A percentile compares a stretch with the other conserved stretches of the same genome.
Evolutionary conservation across 2,113 vertebrate genomes (phyloP).

Genomic region (Clupea harengus): DNA sequence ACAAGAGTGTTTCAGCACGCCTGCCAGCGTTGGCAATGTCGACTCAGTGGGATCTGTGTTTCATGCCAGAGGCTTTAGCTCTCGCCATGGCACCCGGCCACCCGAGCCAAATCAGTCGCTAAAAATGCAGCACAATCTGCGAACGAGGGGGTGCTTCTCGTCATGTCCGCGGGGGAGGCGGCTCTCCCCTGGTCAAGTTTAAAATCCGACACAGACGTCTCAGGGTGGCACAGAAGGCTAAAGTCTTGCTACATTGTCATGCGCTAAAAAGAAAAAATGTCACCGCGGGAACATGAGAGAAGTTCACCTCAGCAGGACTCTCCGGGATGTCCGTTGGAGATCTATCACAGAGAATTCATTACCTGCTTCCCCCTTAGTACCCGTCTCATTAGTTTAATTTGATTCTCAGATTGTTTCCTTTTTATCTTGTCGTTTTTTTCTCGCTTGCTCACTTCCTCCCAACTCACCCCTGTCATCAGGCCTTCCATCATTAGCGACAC

Average conservation of each 20-base stretch:
- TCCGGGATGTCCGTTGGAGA: neutral
- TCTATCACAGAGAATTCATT: neutral
- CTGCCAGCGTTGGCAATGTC: constrained; percentile 21
- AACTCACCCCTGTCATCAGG: neutral
- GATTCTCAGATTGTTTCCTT: neutral
- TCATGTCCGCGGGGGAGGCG: neutral
- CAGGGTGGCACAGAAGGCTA: neutral
- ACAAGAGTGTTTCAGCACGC: neutral
- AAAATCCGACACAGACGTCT: neutral
- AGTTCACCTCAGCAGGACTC: neutral
- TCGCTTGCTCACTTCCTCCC: neutral
- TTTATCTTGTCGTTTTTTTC: neutral
- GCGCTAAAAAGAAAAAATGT: neutral
- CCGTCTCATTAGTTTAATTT: constrained; percentile 3
- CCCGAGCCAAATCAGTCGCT: constrained; percentile 23
- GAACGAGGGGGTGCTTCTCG: neutral
- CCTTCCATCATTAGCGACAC: constrained; percentile 6
- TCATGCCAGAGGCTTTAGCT: constrained; percentile 27
- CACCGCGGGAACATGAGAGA: neutral
- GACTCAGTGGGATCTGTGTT: constrained; percentile 30
- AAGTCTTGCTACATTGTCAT: neutral
- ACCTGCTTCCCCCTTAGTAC: neutral
- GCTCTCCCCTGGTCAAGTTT: neutral
- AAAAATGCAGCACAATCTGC: constrained; percentile 25
- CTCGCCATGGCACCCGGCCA: neutral